A percentile compares a stretch with the other conserved stretches of the same genome.
phyloP scores from a whole-genome alignment of 2,888 invertebrate species.

The Sipha maydis region DNA sequence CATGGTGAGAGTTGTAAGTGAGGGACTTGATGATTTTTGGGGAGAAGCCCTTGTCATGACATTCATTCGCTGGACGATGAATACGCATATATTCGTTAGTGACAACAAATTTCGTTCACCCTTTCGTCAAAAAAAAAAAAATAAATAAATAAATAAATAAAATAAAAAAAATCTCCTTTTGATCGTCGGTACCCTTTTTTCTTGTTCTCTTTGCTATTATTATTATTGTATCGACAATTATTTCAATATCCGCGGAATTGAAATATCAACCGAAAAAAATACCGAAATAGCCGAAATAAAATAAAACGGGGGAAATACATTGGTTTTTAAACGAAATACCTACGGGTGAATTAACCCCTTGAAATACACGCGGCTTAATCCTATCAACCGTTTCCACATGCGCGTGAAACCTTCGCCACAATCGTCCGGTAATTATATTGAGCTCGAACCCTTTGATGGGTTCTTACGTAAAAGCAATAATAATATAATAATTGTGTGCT shows the following conservation, averaged over 20 bases:
- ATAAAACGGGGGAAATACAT: constrained; percentile 56
- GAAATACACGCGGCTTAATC: constrained; percentile 39
- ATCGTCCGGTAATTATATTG: constrained; percentile 59
- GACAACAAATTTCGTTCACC: constrained; percentile 45
- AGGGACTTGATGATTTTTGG: constrained; percentile 46
- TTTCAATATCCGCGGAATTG: constrained; percentile 54
- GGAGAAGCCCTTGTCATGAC: constrained; percentile 57
- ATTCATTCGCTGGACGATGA: constrained; percentile 43
- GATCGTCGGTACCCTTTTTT: constrained; percentile 21
- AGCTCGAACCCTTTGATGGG: constrained; percentile 50
- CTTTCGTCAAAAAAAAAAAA: constrained; percentile 43
- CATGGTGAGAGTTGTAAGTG: neutral
- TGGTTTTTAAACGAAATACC: constrained; percentile 52
- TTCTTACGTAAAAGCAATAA: constrained; percentile 12
- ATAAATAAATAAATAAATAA: too few relatives aligned
- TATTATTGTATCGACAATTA: constrained; percentile 42
- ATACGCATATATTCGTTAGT: constrained; percentile 46
- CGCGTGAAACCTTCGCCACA: constrained; percentile 59
- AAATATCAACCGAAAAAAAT: constrained; percentile 38
- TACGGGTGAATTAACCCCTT: constrained; percentile 53
- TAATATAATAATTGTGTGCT: neutral
- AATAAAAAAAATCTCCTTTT: constrained; percentile 38
- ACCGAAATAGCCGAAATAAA: neutral
- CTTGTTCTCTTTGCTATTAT: constrained; percentile 33
- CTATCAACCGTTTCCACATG: constrained; percentile 60